Evolutionary conservation across 2,888 invertebrate genomes (phyloP).

Genomic region (Punctoribates punctum): DNA sequence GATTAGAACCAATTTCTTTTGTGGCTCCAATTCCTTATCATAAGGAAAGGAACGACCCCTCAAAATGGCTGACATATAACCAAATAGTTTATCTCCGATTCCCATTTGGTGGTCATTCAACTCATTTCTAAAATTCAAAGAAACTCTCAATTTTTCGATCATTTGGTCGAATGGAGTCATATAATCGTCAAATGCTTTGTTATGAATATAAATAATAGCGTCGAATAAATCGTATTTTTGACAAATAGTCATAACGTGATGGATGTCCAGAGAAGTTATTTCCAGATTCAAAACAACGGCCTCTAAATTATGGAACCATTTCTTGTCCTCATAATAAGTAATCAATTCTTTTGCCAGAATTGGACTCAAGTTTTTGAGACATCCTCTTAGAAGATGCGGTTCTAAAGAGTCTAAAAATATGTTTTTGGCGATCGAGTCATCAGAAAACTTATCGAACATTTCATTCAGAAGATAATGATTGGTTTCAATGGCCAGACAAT

Average conservation of each 20-base stretch:
- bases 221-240: constrained; percentile 64
- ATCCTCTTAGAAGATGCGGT: constrained; percentile 65
- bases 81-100: constrained; percentile 75
- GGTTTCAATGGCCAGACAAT: constrained; percentile 47
- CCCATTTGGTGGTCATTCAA: constrained; percentile 50
- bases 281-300: constrained; percentile 68
- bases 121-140: constrained; percentile 49
- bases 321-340: constrained; percentile 62
- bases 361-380: constrained; percentile 64
- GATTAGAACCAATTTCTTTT: constrained; percentile 65
- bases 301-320: constrained; percentile 62
- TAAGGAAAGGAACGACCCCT: constrained; percentile 77
- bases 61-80: constrained; percentile 77
- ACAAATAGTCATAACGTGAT: constrained; percentile 65
- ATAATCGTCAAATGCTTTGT: constrained; percentile 71
- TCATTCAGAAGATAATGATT: constrained; percentile 54
- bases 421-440: constrained; percentile 62
- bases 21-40: constrained; percentile 64
- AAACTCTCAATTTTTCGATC: constrained; percentile 49
- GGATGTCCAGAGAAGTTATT: constrained; percentile 70
- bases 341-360: constrained; percentile 69
- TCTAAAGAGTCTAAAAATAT: constrained; percentile 68
- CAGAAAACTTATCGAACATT: constrained; percentile 55
- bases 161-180: constrained; percentile 64
- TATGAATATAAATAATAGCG: constrained; percentile 71